phyloP scores from a whole-genome alignment of 2,797 vertebrate species.

The Hafferia zeledoni region DNA sequence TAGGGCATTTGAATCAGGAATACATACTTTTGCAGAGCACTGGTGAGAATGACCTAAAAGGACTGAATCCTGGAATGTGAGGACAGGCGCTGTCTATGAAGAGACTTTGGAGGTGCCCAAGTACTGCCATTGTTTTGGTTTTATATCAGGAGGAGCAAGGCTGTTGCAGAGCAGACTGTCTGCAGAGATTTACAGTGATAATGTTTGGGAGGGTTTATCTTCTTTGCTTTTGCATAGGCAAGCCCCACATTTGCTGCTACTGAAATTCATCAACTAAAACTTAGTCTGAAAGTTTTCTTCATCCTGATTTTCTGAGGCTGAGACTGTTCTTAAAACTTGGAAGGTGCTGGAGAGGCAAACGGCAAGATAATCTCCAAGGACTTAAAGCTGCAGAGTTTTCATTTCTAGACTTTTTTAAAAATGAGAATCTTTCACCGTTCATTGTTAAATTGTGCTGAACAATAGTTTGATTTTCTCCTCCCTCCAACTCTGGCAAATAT shows the following conservation, averaged over 20 bases:
- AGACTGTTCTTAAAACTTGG: background rate
- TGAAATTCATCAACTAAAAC: background rate
- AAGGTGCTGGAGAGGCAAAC: background rate
- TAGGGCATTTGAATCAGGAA: background rate
- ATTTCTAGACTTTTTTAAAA: background rate
- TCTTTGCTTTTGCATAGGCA: background rate
- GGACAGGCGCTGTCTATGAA: background rate
- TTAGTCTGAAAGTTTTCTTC: background rate
- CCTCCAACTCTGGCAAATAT: conserved; percentile 23
- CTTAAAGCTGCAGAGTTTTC: background rate
- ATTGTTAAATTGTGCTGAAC: conserved; percentile 1
- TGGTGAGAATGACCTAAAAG: background rate
- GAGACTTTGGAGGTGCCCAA: background rate
- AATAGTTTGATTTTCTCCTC: conserved; percentile 55
- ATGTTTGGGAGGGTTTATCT: background rate
- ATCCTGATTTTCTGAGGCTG: background rate
- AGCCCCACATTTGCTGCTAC: background rate
- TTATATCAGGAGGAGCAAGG: background rate
- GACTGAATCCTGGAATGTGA: background rate
- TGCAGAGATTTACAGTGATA: background rate
- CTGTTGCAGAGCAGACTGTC: background rate
- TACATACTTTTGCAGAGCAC: background rate
- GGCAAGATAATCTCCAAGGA: background rate
- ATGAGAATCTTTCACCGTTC: background rate
- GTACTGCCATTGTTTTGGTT: background rate